Percentiles rank a stretch among this genome's conserved stretches.
These are phyloP conservation scores for Eulemur rufifrons DNA, from an alignment of 2,113 vertebrate species.

Conservation along the genomic window DNA sequence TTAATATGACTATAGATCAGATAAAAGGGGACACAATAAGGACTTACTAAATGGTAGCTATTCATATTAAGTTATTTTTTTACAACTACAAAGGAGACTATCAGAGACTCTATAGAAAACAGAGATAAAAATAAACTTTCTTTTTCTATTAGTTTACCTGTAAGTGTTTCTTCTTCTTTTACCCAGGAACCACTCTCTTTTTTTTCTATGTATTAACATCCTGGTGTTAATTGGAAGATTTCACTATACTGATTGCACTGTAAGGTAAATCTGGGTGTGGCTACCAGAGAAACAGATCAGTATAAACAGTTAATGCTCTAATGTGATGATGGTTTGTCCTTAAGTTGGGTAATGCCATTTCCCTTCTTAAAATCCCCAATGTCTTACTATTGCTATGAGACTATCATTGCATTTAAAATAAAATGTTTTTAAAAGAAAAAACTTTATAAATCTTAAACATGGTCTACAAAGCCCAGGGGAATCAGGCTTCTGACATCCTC, in stretches of 20 bases:
- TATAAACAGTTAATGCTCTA: neutral
- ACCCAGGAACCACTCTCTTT: neutral
- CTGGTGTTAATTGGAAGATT: neutral
- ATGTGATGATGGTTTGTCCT: neutral
- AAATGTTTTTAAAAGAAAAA: neutral
- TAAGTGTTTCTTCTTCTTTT: neutral
- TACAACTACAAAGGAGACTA: neutral
- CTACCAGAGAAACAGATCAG: neutral
- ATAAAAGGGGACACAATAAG: neutral
- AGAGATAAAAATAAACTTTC: neutral
- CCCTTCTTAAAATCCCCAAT: neutral
- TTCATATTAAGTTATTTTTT: neutral
- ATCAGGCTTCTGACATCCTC: neutral
- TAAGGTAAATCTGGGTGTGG: neutral
- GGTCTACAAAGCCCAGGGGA: neutral
- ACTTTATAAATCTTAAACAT: neutral
- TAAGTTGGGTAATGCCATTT: neutral
- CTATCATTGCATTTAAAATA: neutral
- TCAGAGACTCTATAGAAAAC: neutral
- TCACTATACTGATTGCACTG: neutral
- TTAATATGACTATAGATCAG: neutral
- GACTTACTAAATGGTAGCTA: neutral
- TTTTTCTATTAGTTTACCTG: neutral
- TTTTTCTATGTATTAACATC: neutral
- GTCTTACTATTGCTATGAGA: neutral